Evolutionary conservation across 2,888 invertebrate genomes (phyloP).

Genomic region (Dermolepida albohirtum): DNA sequence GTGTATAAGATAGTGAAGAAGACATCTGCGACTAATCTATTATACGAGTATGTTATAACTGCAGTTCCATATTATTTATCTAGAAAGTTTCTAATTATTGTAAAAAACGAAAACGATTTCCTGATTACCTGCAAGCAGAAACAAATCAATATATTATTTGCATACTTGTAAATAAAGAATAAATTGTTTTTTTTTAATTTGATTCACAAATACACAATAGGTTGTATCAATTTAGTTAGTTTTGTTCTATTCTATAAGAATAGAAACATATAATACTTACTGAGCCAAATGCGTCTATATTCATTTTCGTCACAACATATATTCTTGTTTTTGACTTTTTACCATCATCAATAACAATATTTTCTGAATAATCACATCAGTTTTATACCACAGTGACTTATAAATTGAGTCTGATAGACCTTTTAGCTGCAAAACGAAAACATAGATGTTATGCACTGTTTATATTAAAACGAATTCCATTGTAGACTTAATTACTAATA

Average conservation of each 20-base stretch:
- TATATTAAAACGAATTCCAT: too few species aligned
- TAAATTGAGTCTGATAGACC: constrained; percentile 23
- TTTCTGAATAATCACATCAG: constrained; percentile 27
- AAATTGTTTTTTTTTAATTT: too few species aligned
- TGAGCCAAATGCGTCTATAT: constrained; percentile 18
- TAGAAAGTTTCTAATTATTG: constrained; percentile 20
- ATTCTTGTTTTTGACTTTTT: constrained; percentile 11
- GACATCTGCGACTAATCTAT: too few species aligned
- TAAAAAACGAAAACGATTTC: constrained; percentile 28
- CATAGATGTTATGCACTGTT: too few species aligned
- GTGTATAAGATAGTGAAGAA: too few species aligned
- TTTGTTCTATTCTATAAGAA: too few species aligned
- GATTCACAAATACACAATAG: too few species aligned
- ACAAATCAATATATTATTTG: background rate
- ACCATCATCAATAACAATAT: constrained; percentile 31
- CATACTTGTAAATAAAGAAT: too few species aligned
- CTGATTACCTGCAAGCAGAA: constrained; percentile 29
- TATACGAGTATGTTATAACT: too few species aligned
- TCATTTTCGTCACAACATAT: constrained; percentile 14
- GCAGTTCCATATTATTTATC: constrained; percentile 7
- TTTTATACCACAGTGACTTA: constrained; percentile 35
- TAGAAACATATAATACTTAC: constrained; percentile 1
- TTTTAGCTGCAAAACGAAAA: background rate
- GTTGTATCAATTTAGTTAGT: too few species aligned
- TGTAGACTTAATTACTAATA: too few species aligned